Percentiles rank a stretch among this genome's conserved stretches.
phyloP scores from a whole-genome alignment of 2,888 invertebrate genomes.

The Caradrina clavipalpis region DNA sequence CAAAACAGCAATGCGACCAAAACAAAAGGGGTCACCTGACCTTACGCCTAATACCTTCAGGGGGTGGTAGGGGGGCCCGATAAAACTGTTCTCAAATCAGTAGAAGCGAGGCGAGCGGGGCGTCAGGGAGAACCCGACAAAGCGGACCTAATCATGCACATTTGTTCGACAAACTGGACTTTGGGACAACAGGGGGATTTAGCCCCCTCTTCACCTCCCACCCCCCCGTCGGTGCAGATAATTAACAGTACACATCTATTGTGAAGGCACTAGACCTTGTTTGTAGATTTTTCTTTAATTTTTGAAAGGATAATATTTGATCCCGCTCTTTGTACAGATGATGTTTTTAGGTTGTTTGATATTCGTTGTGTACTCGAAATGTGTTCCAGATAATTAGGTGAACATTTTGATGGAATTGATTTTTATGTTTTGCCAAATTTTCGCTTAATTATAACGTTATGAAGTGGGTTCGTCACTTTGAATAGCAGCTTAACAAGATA shows the following conservation, averaged over 20 bases:
- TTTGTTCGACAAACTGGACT: constrained; percentile 85
- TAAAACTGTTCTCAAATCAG: constrained; percentile 68
- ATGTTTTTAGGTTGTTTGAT: not conserved
- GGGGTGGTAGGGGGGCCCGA: constrained; percentile 44
- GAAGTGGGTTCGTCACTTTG: not conserved
- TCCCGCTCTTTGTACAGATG: no score
- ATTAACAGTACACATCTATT: constrained; percentile 82
- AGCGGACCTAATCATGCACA: constrained; percentile 88
- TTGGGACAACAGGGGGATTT: constrained; percentile 44
- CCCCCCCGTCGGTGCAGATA: constrained; percentile 77
- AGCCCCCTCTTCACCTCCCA: constrained; percentile 49
- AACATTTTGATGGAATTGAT: constrained; percentile 4
- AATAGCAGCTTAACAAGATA: not conserved
- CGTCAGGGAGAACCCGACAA: constrained; percentile 74
- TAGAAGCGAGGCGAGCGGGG: constrained; percentile 59
- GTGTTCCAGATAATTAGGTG: constrained; percentile 5
- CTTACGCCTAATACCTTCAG: constrained; percentile 47
- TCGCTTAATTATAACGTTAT: not conserved
- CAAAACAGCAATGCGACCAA: constrained; percentile 15
- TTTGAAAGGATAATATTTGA: constrained; percentile 11
- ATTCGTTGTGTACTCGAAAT: not conserved
- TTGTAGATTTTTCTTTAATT: constrained; percentile 33
- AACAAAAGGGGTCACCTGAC: constrained; percentile 33
- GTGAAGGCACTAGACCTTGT: constrained; percentile 59
- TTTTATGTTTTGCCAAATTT: constrained; percentile 15